These are phyloP conservation scores for Diorhabda elongata DNA, from an alignment of 1,140 invertebrate genomes.

Conservation along the genomic window DNA sequence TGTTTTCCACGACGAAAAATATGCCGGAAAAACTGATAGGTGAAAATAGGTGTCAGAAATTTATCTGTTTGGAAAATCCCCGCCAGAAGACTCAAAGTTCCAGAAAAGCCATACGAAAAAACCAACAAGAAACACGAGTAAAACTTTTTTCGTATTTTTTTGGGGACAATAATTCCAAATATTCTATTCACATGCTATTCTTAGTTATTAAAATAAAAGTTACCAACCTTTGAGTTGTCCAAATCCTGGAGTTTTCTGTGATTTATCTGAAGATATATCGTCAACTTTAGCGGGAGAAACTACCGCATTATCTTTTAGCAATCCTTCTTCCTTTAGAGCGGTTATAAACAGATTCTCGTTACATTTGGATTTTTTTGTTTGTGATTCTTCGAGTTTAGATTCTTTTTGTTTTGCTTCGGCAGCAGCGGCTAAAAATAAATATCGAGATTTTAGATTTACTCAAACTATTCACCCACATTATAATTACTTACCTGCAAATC, in stretches of 20 bases:
- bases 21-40: no score
- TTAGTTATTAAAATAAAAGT: neutral
- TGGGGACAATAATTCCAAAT: no score
- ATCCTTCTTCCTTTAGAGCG: constrained; percentile 20
- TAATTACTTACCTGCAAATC: constrained; percentile 55
- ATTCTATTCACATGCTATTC: no score
- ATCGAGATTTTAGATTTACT: neutral
- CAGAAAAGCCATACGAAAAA: no score
- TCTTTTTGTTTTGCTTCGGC: constrained; percentile 55
- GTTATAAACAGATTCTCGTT: constrained; percentile 24
- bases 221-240: constrained; percentile 61
- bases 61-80: no score
- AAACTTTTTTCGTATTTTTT: no score
- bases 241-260: constrained; percentile 48
- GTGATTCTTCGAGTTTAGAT: neutral
- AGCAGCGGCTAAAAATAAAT: constrained; percentile 51
- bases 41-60: no score
- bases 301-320: constrained; percentile 20
- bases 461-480: neutral
- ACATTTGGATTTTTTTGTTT: constrained; percentile 7
- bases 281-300: constrained; percentile 16
- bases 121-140: no score
- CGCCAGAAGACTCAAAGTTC: no score
- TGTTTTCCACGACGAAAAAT: no score
- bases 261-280: constrained; percentile 20